These are phyloP conservation scores for Dicrurus megarhynchus DNA, from an alignment of 2,113 vertebrate genomes.

Conservation along the genomic window DNA sequence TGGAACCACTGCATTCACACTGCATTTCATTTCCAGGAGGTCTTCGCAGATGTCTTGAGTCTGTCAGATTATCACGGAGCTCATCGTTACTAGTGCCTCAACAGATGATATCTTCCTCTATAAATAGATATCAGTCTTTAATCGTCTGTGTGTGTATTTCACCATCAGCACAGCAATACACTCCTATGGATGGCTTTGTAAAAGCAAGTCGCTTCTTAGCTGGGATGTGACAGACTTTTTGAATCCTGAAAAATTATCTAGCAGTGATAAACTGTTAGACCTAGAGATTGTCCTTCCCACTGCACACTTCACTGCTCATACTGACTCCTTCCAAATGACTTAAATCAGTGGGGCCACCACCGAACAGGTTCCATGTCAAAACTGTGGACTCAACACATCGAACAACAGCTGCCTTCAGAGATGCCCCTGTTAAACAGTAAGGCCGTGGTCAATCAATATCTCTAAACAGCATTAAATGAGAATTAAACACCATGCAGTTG, in stretches of 20 bases:
- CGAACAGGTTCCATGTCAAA: neutral
- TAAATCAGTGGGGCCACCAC: neutral
- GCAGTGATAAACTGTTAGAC: neutral
- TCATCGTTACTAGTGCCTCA: conserved; percentile 29
- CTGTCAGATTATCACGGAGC: conserved; percentile 44
- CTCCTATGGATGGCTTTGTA: neutral
- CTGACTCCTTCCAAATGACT: neutral
- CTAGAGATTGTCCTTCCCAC: neutral
- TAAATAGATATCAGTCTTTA: conserved; percentile 4
- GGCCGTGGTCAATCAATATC: neutral
- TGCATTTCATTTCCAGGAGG: conserved; percentile 10
- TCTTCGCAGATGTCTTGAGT: neutral
- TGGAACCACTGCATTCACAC: neutral
- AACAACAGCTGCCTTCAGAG: neutral
- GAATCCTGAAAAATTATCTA: neutral
- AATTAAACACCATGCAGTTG: neutral
- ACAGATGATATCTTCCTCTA: conserved; percentile 25
- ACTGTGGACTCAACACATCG: fast-evolving
- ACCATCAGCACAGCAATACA: neutral
- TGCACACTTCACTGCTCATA: neutral
- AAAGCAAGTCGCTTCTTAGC: neutral
- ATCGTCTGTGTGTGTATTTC: neutral
- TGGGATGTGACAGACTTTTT: neutral
- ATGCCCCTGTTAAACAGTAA: neutral
- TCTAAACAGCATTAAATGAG: neutral